Base-by-base conservation (phyloP, 2,113 vertebrate genomes). In the Actenoides hombroni region DNA sequence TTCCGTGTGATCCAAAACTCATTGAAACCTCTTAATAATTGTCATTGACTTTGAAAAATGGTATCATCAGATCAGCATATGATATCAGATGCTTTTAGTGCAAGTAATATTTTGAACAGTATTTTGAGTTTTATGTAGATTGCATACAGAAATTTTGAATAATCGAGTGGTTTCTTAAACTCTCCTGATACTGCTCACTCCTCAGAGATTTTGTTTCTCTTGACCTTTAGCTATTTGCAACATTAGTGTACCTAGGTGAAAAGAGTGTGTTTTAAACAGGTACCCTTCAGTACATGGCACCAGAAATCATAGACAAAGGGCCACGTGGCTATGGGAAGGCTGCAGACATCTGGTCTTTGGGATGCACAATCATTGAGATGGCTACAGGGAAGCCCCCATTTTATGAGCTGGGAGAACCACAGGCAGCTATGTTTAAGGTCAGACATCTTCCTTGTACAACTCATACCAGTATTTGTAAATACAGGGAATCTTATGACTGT, bases 341-440 rank as follows among this genome's bases (percentile, higher is more conserved):
- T 48, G 99, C 99, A 2, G 99, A 99, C 97, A 99, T 99, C 97
- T 99, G 99, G 99, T 99, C 99, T 49, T 92, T 99, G 94, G 99
- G 99, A 73, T 99, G 99, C 96, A 99, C 99, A 3, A 99, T 99
- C 95, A 99, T 99, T 44, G 99, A 99, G 96, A 99, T 99, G 99
- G 99, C 99, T 31, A 99, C 99, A 12, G 99, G 99, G 56, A 99
- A 99, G 85, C 99, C 99, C 16, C 99, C 99, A 0, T 99, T 99
- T 97, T 99, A 99, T 73, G 99, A 99, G 79, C 98, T 99, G 74
- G 99, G 99, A 92, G 99, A 99, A 71, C 99, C 99, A 5, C 99
- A 99, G 93, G 99, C 99, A 53, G 99, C 99, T 28, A 99, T 99
- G 99, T 99, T 99, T 97, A 99, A 99, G 99, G 99, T 99, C 95